Conservation (phyloP, 2,113 vertebrate species). For the Heterochromis multidens region DNA sequence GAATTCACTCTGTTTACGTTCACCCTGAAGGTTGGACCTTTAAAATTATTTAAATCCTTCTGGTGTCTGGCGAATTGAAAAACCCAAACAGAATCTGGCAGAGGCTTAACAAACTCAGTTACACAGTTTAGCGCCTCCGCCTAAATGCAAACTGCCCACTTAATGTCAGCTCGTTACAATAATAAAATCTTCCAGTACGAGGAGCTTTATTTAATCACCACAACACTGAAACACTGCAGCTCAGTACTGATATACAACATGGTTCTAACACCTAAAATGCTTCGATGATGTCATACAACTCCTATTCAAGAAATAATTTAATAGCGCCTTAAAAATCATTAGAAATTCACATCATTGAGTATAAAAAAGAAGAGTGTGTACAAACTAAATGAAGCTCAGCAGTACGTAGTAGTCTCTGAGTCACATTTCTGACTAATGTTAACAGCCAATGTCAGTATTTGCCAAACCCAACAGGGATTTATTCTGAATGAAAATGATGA, state of each 20-base stretch:
- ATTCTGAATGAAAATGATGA: not conserved
- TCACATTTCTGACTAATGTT: not conserved
- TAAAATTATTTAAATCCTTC: not conserved
- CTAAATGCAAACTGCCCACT: not conserved
- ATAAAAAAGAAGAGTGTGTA: not conserved
- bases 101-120: not conserved
- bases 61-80: not conserved
- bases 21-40: not conserved
- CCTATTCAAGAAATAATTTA: not conserved
- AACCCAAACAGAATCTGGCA: not conserved
- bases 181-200: not conserved
- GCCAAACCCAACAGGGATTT: not conserved
- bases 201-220: not conserved
- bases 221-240: not conserved
- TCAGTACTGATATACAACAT: rapidly evolving
- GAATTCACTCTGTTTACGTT: not conserved
- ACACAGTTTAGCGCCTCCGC: not conserved
- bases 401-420: not conserved
- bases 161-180: not conserved
- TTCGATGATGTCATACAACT: not conserved
- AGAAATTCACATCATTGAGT: not conserved
- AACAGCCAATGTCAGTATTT: not conserved
- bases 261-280: rapidly evolving
- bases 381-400: not conserved
- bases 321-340: not conserved